phyloP scores from a whole-genome alignment of 92 coral and sea anemone genomes.

The Bergia puertoricense region DNA sequence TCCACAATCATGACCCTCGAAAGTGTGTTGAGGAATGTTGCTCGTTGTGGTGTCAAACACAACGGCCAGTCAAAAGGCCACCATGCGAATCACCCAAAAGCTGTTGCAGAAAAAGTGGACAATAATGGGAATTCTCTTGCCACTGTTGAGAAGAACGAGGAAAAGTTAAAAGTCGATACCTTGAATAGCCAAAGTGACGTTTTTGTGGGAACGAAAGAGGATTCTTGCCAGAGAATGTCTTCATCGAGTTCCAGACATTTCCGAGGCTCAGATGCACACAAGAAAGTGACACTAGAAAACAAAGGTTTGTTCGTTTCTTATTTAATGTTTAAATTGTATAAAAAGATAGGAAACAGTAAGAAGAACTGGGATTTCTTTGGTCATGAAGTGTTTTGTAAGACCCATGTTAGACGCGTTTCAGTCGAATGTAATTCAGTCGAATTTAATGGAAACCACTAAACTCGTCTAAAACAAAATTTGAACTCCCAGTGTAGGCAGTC shows the following conservation, averaged over 20 bases:
- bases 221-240: neutral
- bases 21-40: slow-evolving; percentile 48
- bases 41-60: slow-evolving; percentile 14
- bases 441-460: no score
- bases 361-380: no score
- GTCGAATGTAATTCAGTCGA: no score
- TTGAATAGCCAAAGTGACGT: neutral
- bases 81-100: neutral
- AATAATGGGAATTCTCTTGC: neutral
- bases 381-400: no score
- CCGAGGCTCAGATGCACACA: neutral
- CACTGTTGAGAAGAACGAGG: neutral
- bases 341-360: no score
- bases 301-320: slow-evolving; percentile 20
- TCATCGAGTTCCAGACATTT: neutral
- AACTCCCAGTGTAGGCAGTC: no score
- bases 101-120: neutral
- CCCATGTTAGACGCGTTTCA: no score
- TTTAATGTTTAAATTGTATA: neutral
- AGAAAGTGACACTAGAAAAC: neutral
- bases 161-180: neutral
- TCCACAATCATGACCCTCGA: slow-evolving; percentile 58
- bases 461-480: no score
- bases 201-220: neutral
- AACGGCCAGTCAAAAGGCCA: slow-evolving; percentile 33